Evolutionary conservation across 1,140 invertebrate genomes (phyloP), one percentile per base, ranked within the genome.

Genomic region (Sminthurides bifidus): DNA sequence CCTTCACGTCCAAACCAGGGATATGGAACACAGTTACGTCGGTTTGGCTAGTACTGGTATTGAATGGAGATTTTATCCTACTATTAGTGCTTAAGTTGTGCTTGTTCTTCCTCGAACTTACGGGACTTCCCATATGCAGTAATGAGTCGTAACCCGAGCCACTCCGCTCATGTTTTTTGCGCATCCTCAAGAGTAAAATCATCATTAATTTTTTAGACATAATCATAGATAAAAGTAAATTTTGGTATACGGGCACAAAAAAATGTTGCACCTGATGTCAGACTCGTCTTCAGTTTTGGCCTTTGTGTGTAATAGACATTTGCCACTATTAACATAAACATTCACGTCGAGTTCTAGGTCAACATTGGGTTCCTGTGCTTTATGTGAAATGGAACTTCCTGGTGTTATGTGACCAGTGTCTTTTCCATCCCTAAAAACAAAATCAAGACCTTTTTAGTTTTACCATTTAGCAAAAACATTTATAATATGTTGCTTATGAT

Each of bases 291-390:
- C 86, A 37, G 89, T 85, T 56, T 75, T 78, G 0, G 72, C 23
- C 71, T 92, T 94, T 0, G 92, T 94, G 72, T 96, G 92, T 2
- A 98, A 74, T 26, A 94, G 89, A 73, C 92, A 97, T 73, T 95
- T 93, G 1, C 92, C 93, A 65, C 89, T 92, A 68, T 94, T 94
- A 49, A 98, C 93, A 55, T 93, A 80, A 29, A 97, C 90, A 74
- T 94, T 94, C 0, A 98, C 85, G 72, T 96, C 92, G 58, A 97
- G 73, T 69, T 96, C 91, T 70, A 97, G 88, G 70, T 98, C 92
- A 57, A 98, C 89, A 66, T 87, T 94, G 0, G 92, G 92, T 68
- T 96, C 92, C 57, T 84, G 80, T 3, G 80, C 74, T 66, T 84
- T 84, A 38, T 74, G 73, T 1, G 56, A 57, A 0, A 58, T 52